phyloP scores from a whole-genome alignment of 1,140 invertebrate species.

The Lepidurus couesii region DNA sequence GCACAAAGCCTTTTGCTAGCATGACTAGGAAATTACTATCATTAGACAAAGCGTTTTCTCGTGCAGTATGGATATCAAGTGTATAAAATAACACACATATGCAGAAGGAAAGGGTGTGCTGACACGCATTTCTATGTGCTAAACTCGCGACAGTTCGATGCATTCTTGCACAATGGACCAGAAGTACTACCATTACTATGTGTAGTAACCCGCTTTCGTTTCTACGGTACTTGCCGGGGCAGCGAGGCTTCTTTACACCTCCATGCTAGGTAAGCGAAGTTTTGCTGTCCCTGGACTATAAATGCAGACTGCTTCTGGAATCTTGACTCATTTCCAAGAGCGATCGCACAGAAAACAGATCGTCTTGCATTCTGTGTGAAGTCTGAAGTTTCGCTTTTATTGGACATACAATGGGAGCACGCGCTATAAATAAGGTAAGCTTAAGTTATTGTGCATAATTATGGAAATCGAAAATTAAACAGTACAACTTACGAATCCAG shows the following conservation, averaged over 20 bases:
- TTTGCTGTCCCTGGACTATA: neutral
- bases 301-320: neutral
- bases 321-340: neutral
- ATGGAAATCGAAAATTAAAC: too few species aligned
- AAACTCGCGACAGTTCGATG: neutral
- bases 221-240: neutral
- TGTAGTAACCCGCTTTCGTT: slow-evolving; percentile 9
- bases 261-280: neutral
- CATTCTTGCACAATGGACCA: neutral
- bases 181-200: neutral
- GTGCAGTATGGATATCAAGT: neutral
- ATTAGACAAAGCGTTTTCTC: neutral
- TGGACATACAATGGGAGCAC: neutral
- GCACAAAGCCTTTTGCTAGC: too few species aligned
- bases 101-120: neutral
- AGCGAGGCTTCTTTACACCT: neutral
- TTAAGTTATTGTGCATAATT: neutral
- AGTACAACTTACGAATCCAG: too few species aligned
- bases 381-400: neutral
- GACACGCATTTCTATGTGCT: neutral
- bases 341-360: neutral
- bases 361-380: neutral
- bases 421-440: neutral
- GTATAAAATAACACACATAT: neutral
- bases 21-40: neutral